A percentile compares a stretch with the other conserved stretches of the same genome.
Conservation (phyloP, 2,113 vertebrate species). For the Carettochelys insculpta region DNA sequence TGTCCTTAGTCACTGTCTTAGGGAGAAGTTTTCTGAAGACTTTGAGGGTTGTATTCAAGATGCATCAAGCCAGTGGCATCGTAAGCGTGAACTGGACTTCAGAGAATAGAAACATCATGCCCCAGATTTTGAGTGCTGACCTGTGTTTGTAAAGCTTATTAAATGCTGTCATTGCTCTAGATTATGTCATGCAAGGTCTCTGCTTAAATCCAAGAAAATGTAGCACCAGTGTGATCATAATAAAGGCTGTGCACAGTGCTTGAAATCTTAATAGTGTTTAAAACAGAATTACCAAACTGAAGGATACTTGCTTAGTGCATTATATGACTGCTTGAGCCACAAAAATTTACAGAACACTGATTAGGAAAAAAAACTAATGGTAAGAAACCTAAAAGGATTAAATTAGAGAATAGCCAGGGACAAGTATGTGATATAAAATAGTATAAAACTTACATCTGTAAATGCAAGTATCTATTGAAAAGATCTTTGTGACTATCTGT, state of each 20-base stretch:
- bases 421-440: background rate
- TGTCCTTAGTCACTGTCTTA: background rate
- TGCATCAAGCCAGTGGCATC: background rate
- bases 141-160: background rate
- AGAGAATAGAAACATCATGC: background rate
- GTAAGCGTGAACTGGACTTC: background rate
- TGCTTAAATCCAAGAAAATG: too few species aligned
- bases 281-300: background rate
- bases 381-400: background rate
- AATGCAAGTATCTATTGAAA: background rate
- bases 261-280: background rate
- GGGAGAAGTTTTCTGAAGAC: background rate
- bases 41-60: background rate
- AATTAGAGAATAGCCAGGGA: background rate
- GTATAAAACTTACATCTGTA: background rate
- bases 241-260: background rate
- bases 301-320: background rate
- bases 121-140: background rate
- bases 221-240: background rate
- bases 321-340: background rate
- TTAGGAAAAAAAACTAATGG: background rate
- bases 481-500: background rate
- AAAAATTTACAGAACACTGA: background rate
- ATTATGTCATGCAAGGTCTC: too few species aligned
- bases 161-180: too few species aligned